Base-by-base conservation (phyloP, 2,797 vertebrate species). In the Cryptoblepharus egeriae region DNA sequence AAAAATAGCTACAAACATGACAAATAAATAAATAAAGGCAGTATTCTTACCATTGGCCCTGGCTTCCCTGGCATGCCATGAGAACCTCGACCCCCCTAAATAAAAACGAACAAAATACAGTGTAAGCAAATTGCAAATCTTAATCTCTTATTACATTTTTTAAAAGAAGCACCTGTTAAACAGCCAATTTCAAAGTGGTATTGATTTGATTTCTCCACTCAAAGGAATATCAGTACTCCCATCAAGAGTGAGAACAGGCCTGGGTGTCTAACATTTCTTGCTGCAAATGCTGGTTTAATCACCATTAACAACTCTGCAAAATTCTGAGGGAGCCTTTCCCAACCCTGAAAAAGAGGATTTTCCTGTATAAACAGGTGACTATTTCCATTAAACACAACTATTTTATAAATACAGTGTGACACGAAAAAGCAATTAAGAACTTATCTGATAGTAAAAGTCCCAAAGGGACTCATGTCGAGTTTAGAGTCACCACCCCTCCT, bases 51-150 rank as follows among this genome's bases (percentile, higher is more conserved):
- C 96, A 98, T 95, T 83, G 98, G 96, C 30, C 99, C 98, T 82
- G 97, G 93, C 93, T 98, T 98, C 57, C 99, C 99, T 72, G 97
- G 63, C 94, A 98, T 98, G 42, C 99, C 99, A 69, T 97, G 93
- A 71, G 95, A 52, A 73, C 99, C 98, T 82, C 97, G 97, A 63
- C 94, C 97, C 16, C 98, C 99, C 99, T 99, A 82, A 73, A 70
- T n/a, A 52, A 1, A 2, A 37, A 88, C 78, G 77, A 0, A 71
- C 26, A 1, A 1, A 42, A 86, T 79, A 80, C 0, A 60, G 58
- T 39, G 3, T 75, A 26, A 35, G 32, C 24, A 26, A 68, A 0
- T 39, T 55, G 81, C 5, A 72, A 58, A 4, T 30, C 15, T 26
- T 26, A 49, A 65, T 30, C 1, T 11, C 28, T n/a, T 55, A 55